phyloP scores from a whole-genome alignment of 2,113 vertebrate species.

The Dasyprocta punctata region DNA sequence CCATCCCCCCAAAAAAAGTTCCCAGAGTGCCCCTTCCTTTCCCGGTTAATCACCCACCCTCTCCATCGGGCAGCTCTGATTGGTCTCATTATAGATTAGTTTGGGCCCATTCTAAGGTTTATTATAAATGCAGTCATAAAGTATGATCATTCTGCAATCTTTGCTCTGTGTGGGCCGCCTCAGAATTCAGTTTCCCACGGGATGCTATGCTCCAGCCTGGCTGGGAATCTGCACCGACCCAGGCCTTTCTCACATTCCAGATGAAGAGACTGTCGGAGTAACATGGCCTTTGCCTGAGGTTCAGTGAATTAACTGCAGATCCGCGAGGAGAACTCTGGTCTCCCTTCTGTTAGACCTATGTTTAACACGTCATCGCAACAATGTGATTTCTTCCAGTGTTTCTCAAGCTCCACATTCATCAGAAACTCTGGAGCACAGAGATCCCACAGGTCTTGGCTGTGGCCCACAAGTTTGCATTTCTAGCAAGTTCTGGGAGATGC shows the following conservation, averaged over 20 bases:
- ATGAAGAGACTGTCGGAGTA: background rate
- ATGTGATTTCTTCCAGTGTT: background rate
- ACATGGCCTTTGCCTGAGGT: background rate
- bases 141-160: too few relatives aligned
- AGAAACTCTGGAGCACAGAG: background rate
- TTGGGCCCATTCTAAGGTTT: background rate
- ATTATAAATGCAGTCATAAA: background rate
- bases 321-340: background rate
- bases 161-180: background rate
- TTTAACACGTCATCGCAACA: fast-evolving
- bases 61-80: background rate
- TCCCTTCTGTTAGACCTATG: background rate
- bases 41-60: background rate
- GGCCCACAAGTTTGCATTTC: background rate
- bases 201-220: background rate
- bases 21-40: background rate
- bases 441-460: background rate
- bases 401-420: background rate
- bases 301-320: background rate
- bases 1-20: background rate
- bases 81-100: background rate
- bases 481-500: background rate
- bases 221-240: background rate
- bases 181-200: background rate
- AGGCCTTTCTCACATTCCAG: background rate